Evolutionary conservation across 2,888 invertebrate genomes (phyloP).

Genomic region (Aspidiotus rigidus): DNA sequence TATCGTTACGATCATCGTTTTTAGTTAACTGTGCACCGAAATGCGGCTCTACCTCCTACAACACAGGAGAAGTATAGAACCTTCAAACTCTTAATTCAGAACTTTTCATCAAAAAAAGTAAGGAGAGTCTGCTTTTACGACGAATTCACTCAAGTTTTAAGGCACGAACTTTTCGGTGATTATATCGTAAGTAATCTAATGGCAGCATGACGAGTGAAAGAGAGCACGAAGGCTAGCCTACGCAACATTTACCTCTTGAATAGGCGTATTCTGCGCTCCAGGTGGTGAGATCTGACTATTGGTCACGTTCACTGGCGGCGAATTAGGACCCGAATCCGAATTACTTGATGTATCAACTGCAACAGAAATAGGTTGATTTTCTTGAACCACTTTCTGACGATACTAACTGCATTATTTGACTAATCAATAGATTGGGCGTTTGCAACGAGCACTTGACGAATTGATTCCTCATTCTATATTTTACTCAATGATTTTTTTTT

Average conservation of each 20-base stretch:
- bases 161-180: too few species aligned
- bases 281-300: constrained; percentile 56
- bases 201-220: not conserved
- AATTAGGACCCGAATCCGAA: constrained; percentile 66
- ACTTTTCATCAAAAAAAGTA: too few species aligned
- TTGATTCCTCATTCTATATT: too few species aligned
- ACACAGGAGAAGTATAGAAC: constrained; percentile 35
- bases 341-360: constrained; percentile 49
- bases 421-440: too few species aligned
- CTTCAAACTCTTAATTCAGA: not conserved
- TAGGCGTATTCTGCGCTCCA: constrained; percentile 54
- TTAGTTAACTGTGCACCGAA: constrained; percentile 49
- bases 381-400: too few species aligned
- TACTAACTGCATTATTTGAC: too few species aligned
- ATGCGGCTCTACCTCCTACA: constrained; percentile 60
- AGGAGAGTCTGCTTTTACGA: not conserved
- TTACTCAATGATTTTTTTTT: too few species aligned
- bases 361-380: constrained; percentile 32
- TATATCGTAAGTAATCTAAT: too few species aligned
- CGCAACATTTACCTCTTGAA: constrained; percentile 52
- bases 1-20: constrained; percentile 55
- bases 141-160: too few species aligned
- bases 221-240: not conserved
- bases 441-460: too few species aligned
- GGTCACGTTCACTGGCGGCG: constrained; percentile 53